Conservation (phyloP, 53 echinoderm and acorn worm genomes). For the Crossaster papposus region DNA sequence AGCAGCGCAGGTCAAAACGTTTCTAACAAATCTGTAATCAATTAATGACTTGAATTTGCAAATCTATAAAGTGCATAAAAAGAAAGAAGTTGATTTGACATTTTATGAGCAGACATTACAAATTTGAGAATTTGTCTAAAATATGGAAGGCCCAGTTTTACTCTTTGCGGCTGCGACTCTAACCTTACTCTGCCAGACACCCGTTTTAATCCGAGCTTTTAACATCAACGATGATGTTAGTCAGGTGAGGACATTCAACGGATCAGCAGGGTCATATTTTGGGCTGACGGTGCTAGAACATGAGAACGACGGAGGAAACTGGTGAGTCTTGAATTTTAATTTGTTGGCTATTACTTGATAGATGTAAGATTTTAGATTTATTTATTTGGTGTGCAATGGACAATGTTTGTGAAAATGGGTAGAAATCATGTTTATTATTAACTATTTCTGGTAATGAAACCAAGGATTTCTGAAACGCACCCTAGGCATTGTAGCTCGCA, state of each 20-base stretch:
- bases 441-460: too few species aligned
- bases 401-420: too few species aligned
- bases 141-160: neutral
- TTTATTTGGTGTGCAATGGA: neutral
- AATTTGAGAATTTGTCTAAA: neutral
- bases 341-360: too few species aligned
- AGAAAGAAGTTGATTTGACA: neutral
- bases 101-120: neutral
- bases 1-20: neutral
- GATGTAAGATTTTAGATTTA: neutral
- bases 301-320: neutral
- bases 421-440: too few species aligned
- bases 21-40: neutral
- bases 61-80: neutral
- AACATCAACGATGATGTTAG: conserved; percentile 5
- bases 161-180: neutral
- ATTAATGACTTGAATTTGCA: neutral
- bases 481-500: too few species aligned
- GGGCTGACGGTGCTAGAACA: conserved; percentile 22
- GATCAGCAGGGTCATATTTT: conserved; percentile 17
- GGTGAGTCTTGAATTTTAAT: conserved; percentile 14
- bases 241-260: conserved; percentile 6
- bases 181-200: neutral
- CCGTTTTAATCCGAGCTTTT: neutral
- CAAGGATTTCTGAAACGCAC: too few species aligned